These are phyloP conservation scores for Drosophila kuntzei DNA, from an alignment of 2,888 invertebrate species.

Conservation along the genomic window DNA sequence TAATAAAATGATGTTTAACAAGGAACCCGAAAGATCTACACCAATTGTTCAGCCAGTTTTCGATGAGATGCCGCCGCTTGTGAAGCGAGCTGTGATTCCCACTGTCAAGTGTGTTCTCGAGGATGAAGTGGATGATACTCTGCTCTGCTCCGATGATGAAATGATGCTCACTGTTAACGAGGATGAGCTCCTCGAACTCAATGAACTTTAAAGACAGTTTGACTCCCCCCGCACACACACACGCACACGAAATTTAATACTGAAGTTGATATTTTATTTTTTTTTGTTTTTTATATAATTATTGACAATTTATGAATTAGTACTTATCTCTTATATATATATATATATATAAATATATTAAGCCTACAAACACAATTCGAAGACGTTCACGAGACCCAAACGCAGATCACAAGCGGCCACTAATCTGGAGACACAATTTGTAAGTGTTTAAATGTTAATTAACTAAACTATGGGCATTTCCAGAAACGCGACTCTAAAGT, in stretches of 20 bases:
- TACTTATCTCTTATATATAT: slow-evolving; percentile 6
- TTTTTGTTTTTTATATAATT: background rate
- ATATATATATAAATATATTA: slow-evolving; percentile 27
- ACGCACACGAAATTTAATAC: background rate
- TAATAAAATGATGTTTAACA: slow-evolving; percentile 1
- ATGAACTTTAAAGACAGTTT: slow-evolving; percentile 1
- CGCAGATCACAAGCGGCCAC: slow-evolving; percentile 76
- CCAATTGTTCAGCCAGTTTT: too few species aligned
- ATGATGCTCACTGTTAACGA: slow-evolving; percentile 36
- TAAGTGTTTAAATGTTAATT: slow-evolving; percentile 65
- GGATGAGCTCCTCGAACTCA: slow-evolving; percentile 27
- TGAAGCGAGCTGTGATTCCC: background rate
- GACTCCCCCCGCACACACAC: background rate
- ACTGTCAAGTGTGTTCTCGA: background rate
- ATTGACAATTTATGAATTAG: background rate
- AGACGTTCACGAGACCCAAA: slow-evolving; percentile 85
- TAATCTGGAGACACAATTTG: slow-evolving; percentile 82
- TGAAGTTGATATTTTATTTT: background rate
- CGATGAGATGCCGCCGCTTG: slow-evolving; percentile 19
- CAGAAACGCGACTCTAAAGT: too few species aligned
- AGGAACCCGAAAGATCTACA: background rate
- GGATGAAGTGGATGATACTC: slow-evolving; percentile 28
- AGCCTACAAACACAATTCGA: slow-evolving; percentile 84
- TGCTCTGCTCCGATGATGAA: slow-evolving; percentile 29
- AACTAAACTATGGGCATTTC: background rate